Conservation (phyloP, 1,140 invertebrate genomes). For the Neoseiulus cucumeris region DNA sequence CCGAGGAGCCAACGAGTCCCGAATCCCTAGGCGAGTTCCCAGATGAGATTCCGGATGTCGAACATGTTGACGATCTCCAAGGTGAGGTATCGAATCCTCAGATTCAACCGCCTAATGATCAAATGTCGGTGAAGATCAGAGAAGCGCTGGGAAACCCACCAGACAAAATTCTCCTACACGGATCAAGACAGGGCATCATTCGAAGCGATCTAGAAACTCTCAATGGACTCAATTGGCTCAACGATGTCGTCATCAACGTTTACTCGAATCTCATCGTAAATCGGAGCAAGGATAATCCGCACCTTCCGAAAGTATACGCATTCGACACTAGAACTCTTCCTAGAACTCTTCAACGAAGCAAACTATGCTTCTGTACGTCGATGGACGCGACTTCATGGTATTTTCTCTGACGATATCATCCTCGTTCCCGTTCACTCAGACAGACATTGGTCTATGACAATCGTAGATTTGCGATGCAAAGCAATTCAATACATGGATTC, state of each 20-base stretch:
- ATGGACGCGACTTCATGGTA: conserved; percentile 76
- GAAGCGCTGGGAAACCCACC: conserved; percentile 18
- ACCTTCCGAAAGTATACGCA: conserved; percentile 48
- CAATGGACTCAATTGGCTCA: conserved; percentile 63
- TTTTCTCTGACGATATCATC: conserved; percentile 60
- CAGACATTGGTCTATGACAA: conserved; percentile 86
- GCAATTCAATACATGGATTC: conserved; percentile 74
- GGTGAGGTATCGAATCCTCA: no score
- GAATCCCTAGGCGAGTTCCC: no score
- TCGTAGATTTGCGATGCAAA: conserved; percentile 63
- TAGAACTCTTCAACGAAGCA: conserved; percentile 52
- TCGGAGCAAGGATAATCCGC: conserved; percentile 37
- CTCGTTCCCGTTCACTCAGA: conserved; percentile 78
- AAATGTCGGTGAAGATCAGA: no score
- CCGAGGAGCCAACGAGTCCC: no score
- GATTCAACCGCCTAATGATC: no score
- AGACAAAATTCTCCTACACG: conserved; percentile 35
- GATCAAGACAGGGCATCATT: conserved; percentile 38
- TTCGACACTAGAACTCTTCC: conserved; percentile 97
- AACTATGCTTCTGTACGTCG: conserved; percentile 51
- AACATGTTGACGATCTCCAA: no score
- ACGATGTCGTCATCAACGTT: conserved; percentile 88
- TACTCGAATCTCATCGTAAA: conserved; percentile 67
- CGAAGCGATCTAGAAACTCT: conserved; percentile 56
- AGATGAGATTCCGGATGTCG: no score